Percentiles rank a stretch among this genome's conserved stretches.
Evolutionary conservation across 2,113 vertebrate species (phyloP).

Genomic region (Pseudorhombus dupliciocellatus): DNA sequence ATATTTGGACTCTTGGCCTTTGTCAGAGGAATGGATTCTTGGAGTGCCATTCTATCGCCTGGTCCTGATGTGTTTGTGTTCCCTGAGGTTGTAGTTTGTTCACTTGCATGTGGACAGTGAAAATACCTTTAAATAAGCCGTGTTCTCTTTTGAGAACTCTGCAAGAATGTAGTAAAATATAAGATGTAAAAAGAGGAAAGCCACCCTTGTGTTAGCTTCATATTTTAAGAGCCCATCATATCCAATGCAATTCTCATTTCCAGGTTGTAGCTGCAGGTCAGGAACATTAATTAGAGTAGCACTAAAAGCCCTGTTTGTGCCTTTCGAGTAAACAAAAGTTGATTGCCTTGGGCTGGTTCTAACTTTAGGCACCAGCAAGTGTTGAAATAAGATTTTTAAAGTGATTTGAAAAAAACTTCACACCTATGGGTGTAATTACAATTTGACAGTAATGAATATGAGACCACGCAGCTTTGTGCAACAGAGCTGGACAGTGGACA

Average conservation of each 20-base stretch:
- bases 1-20: too few relatives aligned
- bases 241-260: neutral
- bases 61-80: too few relatives aligned
- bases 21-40: too few relatives aligned
- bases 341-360: neutral
- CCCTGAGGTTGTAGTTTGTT: neutral
- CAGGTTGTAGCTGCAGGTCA: neutral
- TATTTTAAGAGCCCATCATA: neutral
- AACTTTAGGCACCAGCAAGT: neutral
- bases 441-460: conserved; percentile 9
- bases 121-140: too few relatives aligned
- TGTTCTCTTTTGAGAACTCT: neutral
- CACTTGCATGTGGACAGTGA: neutral
- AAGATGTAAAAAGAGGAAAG: neutral
- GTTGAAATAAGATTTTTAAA: neutral
- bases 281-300: neutral
- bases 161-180: neutral
- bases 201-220: neutral
- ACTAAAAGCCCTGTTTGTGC: neutral
- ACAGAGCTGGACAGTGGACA: conserved; percentile 24
- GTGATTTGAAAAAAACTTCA: neutral
- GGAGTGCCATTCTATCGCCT: too few relatives aligned
- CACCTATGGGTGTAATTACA: neutral
- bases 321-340: neutral
- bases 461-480: conserved; percentile 8